phyloP scores from a whole-genome alignment of 1,140 invertebrate species.

The Sipha flava region DNA sequence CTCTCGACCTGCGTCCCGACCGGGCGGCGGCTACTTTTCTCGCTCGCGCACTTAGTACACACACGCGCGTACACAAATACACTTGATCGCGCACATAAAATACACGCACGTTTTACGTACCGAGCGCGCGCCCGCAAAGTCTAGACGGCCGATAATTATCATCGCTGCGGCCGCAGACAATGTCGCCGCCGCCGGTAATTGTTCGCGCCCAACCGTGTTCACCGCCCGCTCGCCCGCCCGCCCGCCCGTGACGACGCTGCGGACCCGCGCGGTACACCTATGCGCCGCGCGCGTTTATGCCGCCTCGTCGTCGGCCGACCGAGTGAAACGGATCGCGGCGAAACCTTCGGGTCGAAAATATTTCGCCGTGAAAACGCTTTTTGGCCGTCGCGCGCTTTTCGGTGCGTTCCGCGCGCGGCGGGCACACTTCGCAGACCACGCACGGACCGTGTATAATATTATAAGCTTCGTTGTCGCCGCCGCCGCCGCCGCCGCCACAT shows the following conservation, averaged over 20 bases:
- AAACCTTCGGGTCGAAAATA: no score
- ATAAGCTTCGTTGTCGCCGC: not conserved
- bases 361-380: no score
- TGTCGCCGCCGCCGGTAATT: not conserved
- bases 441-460: no score
- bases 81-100: no score
- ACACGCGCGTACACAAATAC: not conserved
- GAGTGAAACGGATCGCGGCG: not conserved
- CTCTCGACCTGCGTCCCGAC: not conserved
- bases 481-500: not conserved
- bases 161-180: not conserved
- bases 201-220: not conserved
- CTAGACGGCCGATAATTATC: conserved; percentile 7
- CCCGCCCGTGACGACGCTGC: no score
- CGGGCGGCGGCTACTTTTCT: not conserved
- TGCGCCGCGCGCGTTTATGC: no score
- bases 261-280: no score
- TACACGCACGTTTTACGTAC: not conserved
- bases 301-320: no score
- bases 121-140: not conserved
- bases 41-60: not conserved
- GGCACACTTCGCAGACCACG: no score
- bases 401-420: not conserved
- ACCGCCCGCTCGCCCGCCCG: not conserved
- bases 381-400: no score